phyloP scores from a whole-genome alignment of 2,113 vertebrate species.

The Phalacrocorax carbo region DNA sequence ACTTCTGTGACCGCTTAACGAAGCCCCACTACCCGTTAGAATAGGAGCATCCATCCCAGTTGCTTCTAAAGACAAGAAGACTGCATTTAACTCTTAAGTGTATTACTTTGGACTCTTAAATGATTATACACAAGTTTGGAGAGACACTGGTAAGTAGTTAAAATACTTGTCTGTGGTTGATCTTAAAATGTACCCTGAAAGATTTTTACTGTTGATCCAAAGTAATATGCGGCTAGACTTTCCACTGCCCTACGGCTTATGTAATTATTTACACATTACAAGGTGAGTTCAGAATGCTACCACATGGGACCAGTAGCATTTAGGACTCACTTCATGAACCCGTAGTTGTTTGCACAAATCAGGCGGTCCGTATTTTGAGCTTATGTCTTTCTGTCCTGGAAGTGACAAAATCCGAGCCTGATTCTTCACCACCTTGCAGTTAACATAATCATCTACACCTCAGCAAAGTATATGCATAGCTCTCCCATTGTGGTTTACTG shows the following conservation, averaged over 20 bases:
- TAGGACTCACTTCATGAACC: background rate
- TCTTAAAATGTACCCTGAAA: background rate
- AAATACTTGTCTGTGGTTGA: background rate
- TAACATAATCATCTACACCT: background rate
- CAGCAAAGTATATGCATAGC: background rate
- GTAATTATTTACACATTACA: background rate
- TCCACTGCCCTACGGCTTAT: background rate
- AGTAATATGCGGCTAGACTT: background rate
- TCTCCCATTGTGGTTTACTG: background rate
- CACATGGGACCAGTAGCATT: background rate
- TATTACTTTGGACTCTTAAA: conserved; percentile 20
- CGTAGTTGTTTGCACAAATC: background rate
- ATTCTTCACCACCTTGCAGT: background rate
- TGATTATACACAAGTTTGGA: background rate
- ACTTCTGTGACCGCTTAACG: background rate
- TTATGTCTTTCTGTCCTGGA: background rate
- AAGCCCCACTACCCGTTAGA: conserved; percentile 3
- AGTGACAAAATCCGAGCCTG: background rate
- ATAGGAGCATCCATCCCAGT: background rate
- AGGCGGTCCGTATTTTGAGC: background rate
- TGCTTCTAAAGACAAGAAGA: conserved; percentile 27
- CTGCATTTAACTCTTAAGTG: background rate
- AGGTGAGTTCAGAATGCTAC: background rate
- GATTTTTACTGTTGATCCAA: conserved; percentile 13
- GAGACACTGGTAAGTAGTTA: background rate